Evolutionary conservation across 2,113 vertebrate species (phyloP), one percentile per base, ranked within the genome.

Genomic region (Donacobius atricapilla): DNA sequence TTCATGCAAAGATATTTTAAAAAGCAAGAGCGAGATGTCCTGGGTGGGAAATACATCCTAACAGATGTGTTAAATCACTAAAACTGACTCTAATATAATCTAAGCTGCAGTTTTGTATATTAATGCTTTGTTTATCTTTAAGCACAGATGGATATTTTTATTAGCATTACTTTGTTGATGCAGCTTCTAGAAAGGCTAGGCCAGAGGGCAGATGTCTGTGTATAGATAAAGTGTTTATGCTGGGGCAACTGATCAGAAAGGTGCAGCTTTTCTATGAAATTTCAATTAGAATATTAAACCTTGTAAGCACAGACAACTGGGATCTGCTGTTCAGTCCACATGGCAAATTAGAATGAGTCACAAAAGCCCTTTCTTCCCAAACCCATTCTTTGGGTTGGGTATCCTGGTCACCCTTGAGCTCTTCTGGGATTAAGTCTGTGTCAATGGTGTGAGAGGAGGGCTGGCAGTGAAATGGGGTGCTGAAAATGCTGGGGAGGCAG

Each of bases 61-160:
- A 87, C 98, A 98, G 97, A 98, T 98, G 98, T 96, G 96, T 96
- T 96, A 96, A 93, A 96, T 98, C 98, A 97, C 97, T 97, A 97
- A 97, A 98, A 93, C 82, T 89, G 94, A 91, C 95, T 97, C 96
- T 96, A 92, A 97, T 96, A 98, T 96, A 97, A 97, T 95, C 95
- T 96, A 98, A 98, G 95, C 87, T 71, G 21, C 94, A 90, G 97
- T 92, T 98, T 97, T 97, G 97, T 97, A 82, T 98, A 98, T 98
- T 98, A 98, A 98, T 97, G 97, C 96, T 98, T 97, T 98, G 97
- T 98, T 98, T 98, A 97, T 98, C 97, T 98, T 98, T 96, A 97
- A 98, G 97, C 97, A 97, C 97, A 98, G 98, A 98, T 98, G 98
- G 98, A 97, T 98, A 98, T 98, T 98, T 98, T 98, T 98, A 98